These are phyloP conservation scores for Teinopalpus imperialis DNA, from an alignment of 2,888 invertebrate species.

Conservation along the genomic window DNA sequence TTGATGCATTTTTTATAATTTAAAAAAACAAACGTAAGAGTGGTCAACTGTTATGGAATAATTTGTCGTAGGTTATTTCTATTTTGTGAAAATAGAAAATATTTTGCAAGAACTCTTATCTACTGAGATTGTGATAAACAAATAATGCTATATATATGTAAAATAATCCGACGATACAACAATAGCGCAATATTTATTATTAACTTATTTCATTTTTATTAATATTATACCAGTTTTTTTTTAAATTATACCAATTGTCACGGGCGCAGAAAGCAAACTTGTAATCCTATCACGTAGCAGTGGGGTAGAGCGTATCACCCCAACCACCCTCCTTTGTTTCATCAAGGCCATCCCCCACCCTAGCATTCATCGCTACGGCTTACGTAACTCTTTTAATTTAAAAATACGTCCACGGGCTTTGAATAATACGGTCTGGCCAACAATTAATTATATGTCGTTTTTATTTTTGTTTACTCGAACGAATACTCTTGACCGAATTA, in stretches of 20 bases:
- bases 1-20: too few species aligned
- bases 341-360: conserved; percentile 17
- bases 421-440: conserved; percentile 11
- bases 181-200: too few species aligned
- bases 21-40: too few species aligned
- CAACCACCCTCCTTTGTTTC: conserved; percentile 13
- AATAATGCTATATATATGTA: too few species aligned
- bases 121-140: too few species aligned
- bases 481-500: conserved; percentile 3
- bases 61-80: too few species aligned
- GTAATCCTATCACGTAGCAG: conserved; percentile 17
- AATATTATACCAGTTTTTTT: too few species aligned
- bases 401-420: conserved; percentile 14
- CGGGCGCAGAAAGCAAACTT: conserved; percentile 7
- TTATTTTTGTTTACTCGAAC: conserved; percentile 11
- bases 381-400: conserved; percentile 22
- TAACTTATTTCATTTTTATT: too few species aligned
- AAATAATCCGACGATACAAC: too few species aligned
- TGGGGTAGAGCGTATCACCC: conserved; percentile 11
- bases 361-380: conserved; percentile 9
- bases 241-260: conserved; percentile 4
- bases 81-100: too few species aligned
- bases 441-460: conserved; percentile 10
- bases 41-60: too few species aligned
- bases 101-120: too few species aligned